Conservation (phyloP, 2,888 invertebrate species). For the Mythimna vitellina region DNA sequence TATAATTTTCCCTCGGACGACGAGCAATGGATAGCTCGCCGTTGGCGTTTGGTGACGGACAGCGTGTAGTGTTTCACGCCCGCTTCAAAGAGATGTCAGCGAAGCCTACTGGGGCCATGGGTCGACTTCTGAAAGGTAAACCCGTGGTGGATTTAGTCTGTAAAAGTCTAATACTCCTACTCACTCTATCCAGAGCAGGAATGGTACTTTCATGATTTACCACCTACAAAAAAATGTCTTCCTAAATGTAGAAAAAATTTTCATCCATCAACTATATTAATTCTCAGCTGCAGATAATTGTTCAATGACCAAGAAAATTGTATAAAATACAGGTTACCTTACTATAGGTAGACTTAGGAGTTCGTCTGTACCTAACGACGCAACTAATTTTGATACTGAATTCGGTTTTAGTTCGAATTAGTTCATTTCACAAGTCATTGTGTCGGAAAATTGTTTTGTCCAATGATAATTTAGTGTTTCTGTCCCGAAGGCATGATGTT, state of each 20-base stretch:
- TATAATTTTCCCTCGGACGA: too few species aligned
- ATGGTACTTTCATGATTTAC: too few species aligned
- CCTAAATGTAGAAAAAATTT: not conserved
- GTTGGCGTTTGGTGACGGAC: too few species aligned
- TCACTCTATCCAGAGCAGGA: too few species aligned
- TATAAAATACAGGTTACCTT: constrained; percentile 12
- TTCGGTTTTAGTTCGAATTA: constrained; percentile 51
- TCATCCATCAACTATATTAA: not conserved
- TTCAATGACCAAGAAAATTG: constrained; percentile 3
- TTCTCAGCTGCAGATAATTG: not conserved
- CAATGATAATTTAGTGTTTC: constrained; percentile 20
- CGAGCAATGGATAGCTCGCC: too few species aligned
- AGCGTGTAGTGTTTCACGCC: too few species aligned
- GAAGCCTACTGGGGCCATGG: too few species aligned
- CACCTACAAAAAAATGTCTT: too few species aligned
- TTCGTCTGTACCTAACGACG: constrained; percentile 19
- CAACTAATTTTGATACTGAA: constrained; percentile 37
- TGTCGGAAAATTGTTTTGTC: constrained; percentile 63
- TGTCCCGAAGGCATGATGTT: not conserved
- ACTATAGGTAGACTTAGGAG: constrained; percentile 2
- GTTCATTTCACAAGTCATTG: constrained; percentile 60
- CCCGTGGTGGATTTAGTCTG: too few species aligned
- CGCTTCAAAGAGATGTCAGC: too few species aligned
- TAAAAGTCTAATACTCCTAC: too few species aligned
- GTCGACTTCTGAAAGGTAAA: too few species aligned